phyloP scores from a whole-genome alignment of 2,113 vertebrate genomes.

The Glareola pratincola region DNA sequence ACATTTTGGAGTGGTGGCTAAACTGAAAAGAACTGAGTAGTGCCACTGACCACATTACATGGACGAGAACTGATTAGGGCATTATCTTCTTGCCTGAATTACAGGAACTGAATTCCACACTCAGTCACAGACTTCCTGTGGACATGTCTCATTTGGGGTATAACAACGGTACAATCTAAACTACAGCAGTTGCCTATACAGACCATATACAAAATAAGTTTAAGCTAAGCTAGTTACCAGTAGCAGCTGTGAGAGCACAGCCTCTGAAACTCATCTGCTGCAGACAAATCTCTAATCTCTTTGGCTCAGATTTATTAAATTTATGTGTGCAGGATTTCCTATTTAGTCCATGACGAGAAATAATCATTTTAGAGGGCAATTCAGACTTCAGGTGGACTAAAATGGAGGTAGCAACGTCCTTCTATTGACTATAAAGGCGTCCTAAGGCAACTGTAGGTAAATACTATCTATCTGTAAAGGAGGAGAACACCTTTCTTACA shows the following conservation, averaged over 20 bases:
- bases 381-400: conserved; percentile 30
- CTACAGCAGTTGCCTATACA: background rate
- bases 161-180: background rate
- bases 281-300: conserved; percentile 65
- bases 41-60: background rate
- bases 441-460: conserved; percentile 9
- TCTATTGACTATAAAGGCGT: background rate
- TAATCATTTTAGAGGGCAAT: conserved; percentile 48
- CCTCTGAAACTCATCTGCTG: conserved; percentile 52
- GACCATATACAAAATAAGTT: conserved; percentile 26
- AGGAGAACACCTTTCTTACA: conserved; percentile 16
- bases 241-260: conserved; percentile 56
- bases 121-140: background rate
- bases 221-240: conserved; percentile 49
- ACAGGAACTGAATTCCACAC: background rate
- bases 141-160: background rate
- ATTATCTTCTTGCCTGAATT: conserved; percentile 15
- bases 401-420: conserved; percentile 1
- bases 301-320: conserved; percentile 63
- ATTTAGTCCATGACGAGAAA: conserved; percentile 32
- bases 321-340: conserved; percentile 45
- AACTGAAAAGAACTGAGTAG: conserved; percentile 22
- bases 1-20: conserved; percentile 12
- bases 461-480: background rate
- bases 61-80: background rate